Evolutionary conservation across 2,888 invertebrate genomes (phyloP).

Genomic region (Anthoptus insignis): DNA sequence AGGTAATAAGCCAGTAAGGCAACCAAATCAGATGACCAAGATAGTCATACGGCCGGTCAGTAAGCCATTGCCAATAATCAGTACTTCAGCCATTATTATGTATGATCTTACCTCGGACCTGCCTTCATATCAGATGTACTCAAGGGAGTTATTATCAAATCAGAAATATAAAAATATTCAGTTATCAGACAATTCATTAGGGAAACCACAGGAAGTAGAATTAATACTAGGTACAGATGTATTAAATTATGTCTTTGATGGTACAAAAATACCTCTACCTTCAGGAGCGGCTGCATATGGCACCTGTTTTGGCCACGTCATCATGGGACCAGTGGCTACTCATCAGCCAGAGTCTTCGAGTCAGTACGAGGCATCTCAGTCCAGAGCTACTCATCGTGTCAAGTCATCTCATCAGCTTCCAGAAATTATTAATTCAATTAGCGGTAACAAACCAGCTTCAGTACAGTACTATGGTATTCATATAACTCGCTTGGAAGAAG

Average conservation of each 20-base stretch:
- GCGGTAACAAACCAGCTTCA: background rate
- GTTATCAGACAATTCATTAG: background rate
- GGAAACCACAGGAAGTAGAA: conserved; percentile 17
- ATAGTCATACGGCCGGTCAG: conserved; percentile 8
- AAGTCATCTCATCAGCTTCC: too few relatives aligned
- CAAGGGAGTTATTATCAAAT: background rate
- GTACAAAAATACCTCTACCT: conserved; percentile 22
- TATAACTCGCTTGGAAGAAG: conserved; percentile 2
- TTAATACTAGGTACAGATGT: conserved; percentile 32
- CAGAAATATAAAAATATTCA: conserved; percentile 3
- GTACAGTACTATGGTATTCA: background rate
- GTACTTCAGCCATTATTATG: conserved; percentile 3
- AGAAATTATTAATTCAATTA: background rate
- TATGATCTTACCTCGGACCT: conserved; percentile 7
- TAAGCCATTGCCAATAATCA: conserved; percentile 7
- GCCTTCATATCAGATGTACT: conserved; percentile 1
- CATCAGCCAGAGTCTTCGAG: background rate
- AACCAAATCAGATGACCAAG: background rate
- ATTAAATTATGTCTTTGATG: conserved; percentile 34
- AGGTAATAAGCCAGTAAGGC: background rate
- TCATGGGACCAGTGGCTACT: conserved; percentile 31
- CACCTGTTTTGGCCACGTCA: conserved; percentile 32
- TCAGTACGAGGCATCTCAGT: background rate
- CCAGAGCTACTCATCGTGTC: too few relatives aligned
- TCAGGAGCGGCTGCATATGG: conserved; percentile 33